These are phyloP conservation scores for Nymphalis c-album DNA, from an alignment of 2,888 invertebrate species.

Conservation along the genomic window DNA sequence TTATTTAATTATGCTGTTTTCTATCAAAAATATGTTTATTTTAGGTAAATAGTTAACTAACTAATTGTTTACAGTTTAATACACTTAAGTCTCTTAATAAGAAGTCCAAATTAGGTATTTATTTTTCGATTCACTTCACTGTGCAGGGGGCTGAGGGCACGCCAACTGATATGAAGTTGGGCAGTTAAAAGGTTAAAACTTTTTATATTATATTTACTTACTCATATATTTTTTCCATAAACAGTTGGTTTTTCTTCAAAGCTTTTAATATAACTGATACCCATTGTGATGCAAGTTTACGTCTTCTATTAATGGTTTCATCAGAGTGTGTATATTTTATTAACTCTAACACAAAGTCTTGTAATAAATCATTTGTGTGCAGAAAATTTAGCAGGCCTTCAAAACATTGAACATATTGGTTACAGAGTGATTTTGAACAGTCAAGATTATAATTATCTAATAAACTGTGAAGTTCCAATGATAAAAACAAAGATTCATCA, in stretches of 20 bases:
- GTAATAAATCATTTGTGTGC: slow-evolving; percentile 74
- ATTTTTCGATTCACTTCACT: no score
- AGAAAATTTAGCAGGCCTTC: slow-evolving; percentile 77
- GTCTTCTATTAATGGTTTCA: slow-evolving; percentile 51
- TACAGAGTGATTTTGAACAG: slow-evolving; percentile 48
- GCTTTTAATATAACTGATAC: slow-evolving; percentile 73
- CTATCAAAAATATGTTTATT: no score
- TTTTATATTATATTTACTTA: slow-evolving; percentile 52
- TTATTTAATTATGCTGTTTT: no score
- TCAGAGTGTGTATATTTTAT: slow-evolving; percentile 63
- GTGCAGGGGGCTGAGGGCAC: no score
- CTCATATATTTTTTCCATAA: slow-evolving; percentile 54
- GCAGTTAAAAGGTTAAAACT: no score
- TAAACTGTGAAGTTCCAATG: slow-evolving; percentile 57
- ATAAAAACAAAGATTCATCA: slow-evolving; percentile 64
- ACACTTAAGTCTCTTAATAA: no score
- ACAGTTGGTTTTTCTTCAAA: slow-evolving; percentile 63
- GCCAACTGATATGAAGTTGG: no score
- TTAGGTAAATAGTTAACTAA: no score
- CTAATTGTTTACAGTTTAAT: no score
- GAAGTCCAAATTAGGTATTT: no score
- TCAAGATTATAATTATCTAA: slow-evolving; percentile 48
- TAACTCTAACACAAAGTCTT: slow-evolving; percentile 70
- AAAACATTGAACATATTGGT: slow-evolving; percentile 73
- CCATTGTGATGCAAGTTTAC: slow-evolving; percentile 78